These are phyloP conservation scores for Isoperla grammatica DNA, from an alignment of 2,888 invertebrate species.

Conservation along the genomic window DNA sequence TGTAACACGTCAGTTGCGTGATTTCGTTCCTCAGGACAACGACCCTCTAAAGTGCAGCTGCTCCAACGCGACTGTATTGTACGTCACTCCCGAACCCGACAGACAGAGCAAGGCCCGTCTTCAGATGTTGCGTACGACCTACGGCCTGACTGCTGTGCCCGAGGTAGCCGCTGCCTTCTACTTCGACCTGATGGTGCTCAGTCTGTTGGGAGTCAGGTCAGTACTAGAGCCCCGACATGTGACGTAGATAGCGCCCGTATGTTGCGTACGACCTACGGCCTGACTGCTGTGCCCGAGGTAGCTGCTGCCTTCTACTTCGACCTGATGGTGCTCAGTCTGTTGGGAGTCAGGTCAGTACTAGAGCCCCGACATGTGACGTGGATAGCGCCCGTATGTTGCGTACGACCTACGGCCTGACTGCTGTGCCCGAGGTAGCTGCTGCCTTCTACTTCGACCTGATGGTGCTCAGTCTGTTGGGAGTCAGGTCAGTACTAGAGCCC, in stretches of 20 bases:
- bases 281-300: slow-evolving; percentile 67
- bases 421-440: slow-evolving; percentile 67
- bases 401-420: slow-evolving; percentile 62
- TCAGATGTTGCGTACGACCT: slow-evolving; percentile 63
- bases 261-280: slow-evolving; percentile 62
- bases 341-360: slow-evolving; percentile 68
- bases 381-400: too few relatives aligned
- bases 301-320: slow-evolving; percentile 86
- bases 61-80: slow-evolving; percentile 70
- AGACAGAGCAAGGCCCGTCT: slow-evolving; percentile 63
- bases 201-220: slow-evolving; percentile 69
- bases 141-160: slow-evolving; percentile 61
- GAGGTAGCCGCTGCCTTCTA: slow-evolving; percentile 80
- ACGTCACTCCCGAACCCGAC: slow-evolving; percentile 65
- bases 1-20: too few relatives aligned
- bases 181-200: slow-evolving; percentile 73
- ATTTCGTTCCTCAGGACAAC: slow-evolving; percentile 47
- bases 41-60: slow-evolving; percentile 69
- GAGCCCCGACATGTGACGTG: too few relatives aligned
- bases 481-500: slow-evolving; percentile 71
- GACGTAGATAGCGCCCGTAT: too few relatives aligned
- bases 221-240: too few relatives aligned
- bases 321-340: slow-evolving; percentile 64
- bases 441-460: slow-evolving; percentile 87
- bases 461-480: slow-evolving; percentile 62